phyloP scores from a whole-genome alignment of 2,113 vertebrate genomes.

The Leucopsar rothschildi region DNA sequence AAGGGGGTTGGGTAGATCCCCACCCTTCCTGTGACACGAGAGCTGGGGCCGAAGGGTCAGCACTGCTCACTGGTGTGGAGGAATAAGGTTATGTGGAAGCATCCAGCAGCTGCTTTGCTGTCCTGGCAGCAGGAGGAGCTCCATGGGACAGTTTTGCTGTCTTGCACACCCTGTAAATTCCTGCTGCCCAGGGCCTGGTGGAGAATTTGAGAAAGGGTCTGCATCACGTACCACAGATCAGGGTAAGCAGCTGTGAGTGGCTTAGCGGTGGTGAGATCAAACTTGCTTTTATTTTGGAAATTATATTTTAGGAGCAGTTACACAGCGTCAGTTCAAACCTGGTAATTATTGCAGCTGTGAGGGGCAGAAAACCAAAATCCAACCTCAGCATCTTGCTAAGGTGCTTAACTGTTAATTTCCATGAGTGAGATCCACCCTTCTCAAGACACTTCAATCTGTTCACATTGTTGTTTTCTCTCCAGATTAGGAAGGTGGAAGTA shows the following conservation, averaged over 20 bases:
- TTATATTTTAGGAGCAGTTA: not conserved
- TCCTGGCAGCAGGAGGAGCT: not conserved
- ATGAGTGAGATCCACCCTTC: constrained; percentile 9
- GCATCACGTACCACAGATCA: rapidly evolving
- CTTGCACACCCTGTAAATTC: rapidly evolving
- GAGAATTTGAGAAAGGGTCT: not conserved
- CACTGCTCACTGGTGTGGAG: not conserved
- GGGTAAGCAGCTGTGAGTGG: not conserved
- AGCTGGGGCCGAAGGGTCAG: not conserved
- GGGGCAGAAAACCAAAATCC: not conserved
- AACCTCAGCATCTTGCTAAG: constrained; percentile 33
- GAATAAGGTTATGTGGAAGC: not conserved
- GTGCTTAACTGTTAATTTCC: constrained; percentile 50
- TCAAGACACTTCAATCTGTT: constrained; percentile 14
- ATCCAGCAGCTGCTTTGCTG: not conserved
- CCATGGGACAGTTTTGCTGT: not conserved
- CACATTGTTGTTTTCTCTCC: not conserved
- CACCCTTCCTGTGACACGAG: not conserved
- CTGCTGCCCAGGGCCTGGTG: not conserved
- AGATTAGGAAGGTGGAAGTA: constrained; percentile 27
- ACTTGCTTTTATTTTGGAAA: constrained; percentile 15
- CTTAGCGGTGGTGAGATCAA: not conserved
- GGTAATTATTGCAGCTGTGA: constrained; percentile 23
- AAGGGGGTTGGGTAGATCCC: not conserved
- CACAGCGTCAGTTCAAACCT: not conserved